Percentiles rank a stretch among this genome's conserved stretches.
phyloP scores from a whole-genome alignment of 2,113 vertebrate species.

The Phalacrocorax carbo region DNA sequence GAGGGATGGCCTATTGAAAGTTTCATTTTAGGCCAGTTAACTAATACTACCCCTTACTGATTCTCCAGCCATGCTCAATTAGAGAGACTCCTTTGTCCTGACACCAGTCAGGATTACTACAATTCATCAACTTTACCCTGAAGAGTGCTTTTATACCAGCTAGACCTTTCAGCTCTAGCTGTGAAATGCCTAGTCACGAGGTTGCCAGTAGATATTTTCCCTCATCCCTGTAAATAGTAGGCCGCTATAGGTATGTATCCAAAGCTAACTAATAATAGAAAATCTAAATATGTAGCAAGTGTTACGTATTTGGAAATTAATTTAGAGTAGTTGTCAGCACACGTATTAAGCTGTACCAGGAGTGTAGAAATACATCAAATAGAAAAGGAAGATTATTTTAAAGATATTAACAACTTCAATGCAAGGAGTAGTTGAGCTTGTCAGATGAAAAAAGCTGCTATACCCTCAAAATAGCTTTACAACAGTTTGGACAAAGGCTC shows the following conservation, averaged over 20 bases:
- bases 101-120: constrained; percentile 60
- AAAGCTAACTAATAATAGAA: not conserved
- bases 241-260: not conserved
- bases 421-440: not conserved
- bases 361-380: not conserved
- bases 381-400: not conserved
- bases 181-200: constrained; percentile 10
- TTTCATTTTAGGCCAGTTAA: constrained; percentile 60
- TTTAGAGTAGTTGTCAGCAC: not conserved
- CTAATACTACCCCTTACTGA: constrained; percentile 59
- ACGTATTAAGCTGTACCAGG: not conserved
- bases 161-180: constrained; percentile 10
- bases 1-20: constrained; percentile 44
- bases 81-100: constrained; percentile 50
- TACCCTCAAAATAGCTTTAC: constrained; percentile 16
- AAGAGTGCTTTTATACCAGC: constrained; percentile 29
- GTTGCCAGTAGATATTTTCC: not conserved
- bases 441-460: constrained; percentile 2
- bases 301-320: not conserved
- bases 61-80: constrained; percentile 60
- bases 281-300: not conserved
- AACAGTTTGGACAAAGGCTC: constrained; percentile 19
- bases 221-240: not conserved
- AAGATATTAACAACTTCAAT: not conserved
- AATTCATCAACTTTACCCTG: constrained; percentile 51